Evolutionary conservation across 2,797 vertebrate species (phyloP).

Genomic region (Fistularia tabacaria): DNA sequence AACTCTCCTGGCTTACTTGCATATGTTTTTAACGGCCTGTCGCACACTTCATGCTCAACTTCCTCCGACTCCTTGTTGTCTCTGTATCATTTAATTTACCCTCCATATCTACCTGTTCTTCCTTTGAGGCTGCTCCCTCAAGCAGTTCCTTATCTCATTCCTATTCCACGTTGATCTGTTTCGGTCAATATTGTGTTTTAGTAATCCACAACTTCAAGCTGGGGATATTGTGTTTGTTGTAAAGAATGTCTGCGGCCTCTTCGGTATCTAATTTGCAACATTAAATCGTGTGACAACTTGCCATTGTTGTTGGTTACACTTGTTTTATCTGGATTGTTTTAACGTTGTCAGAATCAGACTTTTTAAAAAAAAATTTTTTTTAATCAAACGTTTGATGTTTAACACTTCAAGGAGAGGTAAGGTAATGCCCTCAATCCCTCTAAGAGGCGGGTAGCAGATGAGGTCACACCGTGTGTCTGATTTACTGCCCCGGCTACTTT

Average conservation of each 20-base stretch:
- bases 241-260: background rate
- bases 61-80: constrained; percentile 31
- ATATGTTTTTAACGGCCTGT: constrained; percentile 40
- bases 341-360: constrained; percentile 27
- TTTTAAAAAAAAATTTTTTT: constrained; percentile 30
- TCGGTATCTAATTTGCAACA: background rate
- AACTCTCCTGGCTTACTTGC: constrained; percentile 32
- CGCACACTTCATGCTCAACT: constrained; percentile 40
- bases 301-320: background rate
- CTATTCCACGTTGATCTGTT: constrained; percentile 9
- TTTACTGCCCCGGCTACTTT: constrained; percentile 39
- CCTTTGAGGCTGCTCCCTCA: constrained; percentile 18
- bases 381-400: constrained; percentile 27
- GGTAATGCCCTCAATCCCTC: constrained; percentile 29
- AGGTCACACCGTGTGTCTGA: constrained; percentile 52
- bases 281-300: background rate
- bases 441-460: constrained; percentile 36
- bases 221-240: no score
- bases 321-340: constrained; percentile 20
- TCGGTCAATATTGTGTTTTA: constrained; percentile 7
- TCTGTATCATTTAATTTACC: constrained; percentile 42
- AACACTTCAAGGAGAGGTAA: constrained; percentile 32
- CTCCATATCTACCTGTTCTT: constrained; percentile 27
- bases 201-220: no score
- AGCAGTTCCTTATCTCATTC: constrained; percentile 19